Evolutionary conservation across 2,113 vertebrate species (phyloP).

Genomic region (Deroptyus accipitrinus): DNA sequence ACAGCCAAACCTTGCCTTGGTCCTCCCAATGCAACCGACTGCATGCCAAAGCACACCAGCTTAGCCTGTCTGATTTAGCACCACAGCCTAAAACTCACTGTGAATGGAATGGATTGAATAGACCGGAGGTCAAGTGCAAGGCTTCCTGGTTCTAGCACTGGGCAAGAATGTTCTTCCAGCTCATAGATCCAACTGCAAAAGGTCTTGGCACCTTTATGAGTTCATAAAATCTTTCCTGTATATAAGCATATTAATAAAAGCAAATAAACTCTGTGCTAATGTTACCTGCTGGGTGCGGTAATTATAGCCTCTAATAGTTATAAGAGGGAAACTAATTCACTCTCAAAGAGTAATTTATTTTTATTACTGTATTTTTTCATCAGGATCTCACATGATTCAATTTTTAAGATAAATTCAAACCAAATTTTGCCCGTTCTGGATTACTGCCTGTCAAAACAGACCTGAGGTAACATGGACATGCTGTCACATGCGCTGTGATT

Average conservation of each 20-base stretch:
- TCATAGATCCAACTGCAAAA: not conserved
- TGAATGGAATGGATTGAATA: fast-evolving
- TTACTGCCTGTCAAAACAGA: not conserved
- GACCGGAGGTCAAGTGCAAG: not conserved
- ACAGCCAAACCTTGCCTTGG: not conserved
- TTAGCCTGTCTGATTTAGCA: not conserved
- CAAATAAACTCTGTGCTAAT: not conserved
- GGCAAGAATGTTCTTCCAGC: not conserved
- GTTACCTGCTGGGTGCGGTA: not conserved
- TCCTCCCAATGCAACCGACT: not conserved
- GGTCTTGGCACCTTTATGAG: not conserved
- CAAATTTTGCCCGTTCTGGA: not conserved
- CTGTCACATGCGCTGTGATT: not conserved
- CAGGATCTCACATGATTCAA: not conserved
- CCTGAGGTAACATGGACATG: not conserved
- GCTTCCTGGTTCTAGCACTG: not conserved
- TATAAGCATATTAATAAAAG: not conserved
- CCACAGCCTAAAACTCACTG: not conserved
- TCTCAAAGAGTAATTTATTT: not conserved
- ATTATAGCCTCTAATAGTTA: not conserved
- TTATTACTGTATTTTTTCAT: not conserved
- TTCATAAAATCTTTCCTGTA: not conserved
- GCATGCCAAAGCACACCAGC: not conserved
- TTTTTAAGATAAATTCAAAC: not conserved
- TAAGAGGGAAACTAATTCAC: not conserved